A percentile compares a stretch with the other conserved stretches of the same genome.
phyloP scores from a whole-genome alignment of 1,140 invertebrate species.

The Acromyrmex charruanus region DNA sequence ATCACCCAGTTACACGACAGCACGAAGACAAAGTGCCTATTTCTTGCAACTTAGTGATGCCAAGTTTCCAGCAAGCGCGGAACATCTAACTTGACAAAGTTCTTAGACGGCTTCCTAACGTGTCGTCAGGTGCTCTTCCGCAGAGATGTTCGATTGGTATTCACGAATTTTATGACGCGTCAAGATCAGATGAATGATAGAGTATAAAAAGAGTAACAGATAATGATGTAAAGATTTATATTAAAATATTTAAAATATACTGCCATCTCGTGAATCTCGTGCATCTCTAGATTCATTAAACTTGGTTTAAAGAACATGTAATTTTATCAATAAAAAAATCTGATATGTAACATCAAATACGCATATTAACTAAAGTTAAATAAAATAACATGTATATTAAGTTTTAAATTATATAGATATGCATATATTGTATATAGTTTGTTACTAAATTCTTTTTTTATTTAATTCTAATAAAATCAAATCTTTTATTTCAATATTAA shows the following conservation, averaged over 20 bases:
- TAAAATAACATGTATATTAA: not conserved
- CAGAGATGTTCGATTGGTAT: not conserved
- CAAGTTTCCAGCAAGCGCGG: slow-evolving; percentile 28
- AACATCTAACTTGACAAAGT: slow-evolving; percentile 46
- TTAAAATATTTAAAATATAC: not conserved
- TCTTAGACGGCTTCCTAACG: slow-evolving; percentile 29
- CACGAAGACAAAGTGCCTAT: slow-evolving; percentile 46
- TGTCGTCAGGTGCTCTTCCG: slow-evolving; percentile 6
- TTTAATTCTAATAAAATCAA: not conserved
- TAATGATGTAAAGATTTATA: not conserved
- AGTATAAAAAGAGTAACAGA: not conserved
- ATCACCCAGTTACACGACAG: slow-evolving; percentile 60
- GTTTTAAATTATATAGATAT: not conserved
- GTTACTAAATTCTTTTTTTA: not conserved
- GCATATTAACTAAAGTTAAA: not conserved
- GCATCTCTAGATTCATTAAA: not conserved
- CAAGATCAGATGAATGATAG: not conserved
- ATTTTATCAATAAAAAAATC: too few species aligned
- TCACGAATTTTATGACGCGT: slow-evolving; percentile 33
- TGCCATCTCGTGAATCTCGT: not conserved
- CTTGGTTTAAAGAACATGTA: not conserved
- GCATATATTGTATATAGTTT: not conserved
- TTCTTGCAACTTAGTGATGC: slow-evolving; percentile 61
- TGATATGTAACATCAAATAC: not conserved
- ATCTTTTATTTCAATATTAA: not conserved